Evolutionary conservation across 2,888 invertebrate species (phyloP).

Genomic region (Sphaeridia pumilis): DNA sequence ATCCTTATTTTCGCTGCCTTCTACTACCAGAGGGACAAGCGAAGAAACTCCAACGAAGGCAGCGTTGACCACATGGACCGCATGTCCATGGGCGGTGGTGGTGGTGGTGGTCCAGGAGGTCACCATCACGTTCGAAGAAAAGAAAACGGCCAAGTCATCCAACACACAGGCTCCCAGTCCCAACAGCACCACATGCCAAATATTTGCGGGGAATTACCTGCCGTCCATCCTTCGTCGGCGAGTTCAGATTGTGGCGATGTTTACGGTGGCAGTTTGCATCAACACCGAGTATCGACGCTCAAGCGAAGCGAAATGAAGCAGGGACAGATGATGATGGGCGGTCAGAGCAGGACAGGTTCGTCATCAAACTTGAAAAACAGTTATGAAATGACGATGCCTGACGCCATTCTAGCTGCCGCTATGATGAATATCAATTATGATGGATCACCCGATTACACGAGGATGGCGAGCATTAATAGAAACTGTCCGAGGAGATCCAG

Average conservation of each 20-base stretch:
- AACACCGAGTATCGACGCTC: conserved; percentile 12
- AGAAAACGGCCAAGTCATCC: conserved; percentile 32
- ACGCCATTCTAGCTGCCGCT: conserved; percentile 32
- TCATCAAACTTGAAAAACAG: conserved; percentile 13
- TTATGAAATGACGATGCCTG: conserved; percentile 35
- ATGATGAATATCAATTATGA: conserved; percentile 35
- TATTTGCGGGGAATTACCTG: conserved; percentile 33
- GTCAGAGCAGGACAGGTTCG: conserved; percentile 6
- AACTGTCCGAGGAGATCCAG: conserved; percentile 26
- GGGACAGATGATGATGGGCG: conserved; percentile 13
- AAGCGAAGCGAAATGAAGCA: conserved; percentile 8
- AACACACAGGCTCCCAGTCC: conserved; percentile 19
- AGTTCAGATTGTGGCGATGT: conserved; percentile 27
- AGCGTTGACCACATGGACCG: conserved; percentile 12
- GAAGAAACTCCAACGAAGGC: conserved; percentile 37
- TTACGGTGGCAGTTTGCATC: conserved; percentile 15
- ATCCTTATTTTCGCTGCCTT: conserved; percentile 75
- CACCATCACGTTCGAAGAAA: conserved; percentile 21
- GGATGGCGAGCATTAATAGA: conserved; percentile 15
- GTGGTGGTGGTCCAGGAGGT: no score
- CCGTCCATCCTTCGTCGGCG: conserved; percentile 24
- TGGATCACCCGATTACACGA: conserved; percentile 16
- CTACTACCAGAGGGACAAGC: conserved; percentile 82
- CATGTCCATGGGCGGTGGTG: conserved; percentile 11
- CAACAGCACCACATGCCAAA: conserved; percentile 33